A percentile compares a stretch with the other conserved stretches of the same genome.
These are phyloP conservation scores for Oryzias curvinotus DNA, from an alignment of 2,113 vertebrate genomes.

Conservation along the genomic window DNA sequence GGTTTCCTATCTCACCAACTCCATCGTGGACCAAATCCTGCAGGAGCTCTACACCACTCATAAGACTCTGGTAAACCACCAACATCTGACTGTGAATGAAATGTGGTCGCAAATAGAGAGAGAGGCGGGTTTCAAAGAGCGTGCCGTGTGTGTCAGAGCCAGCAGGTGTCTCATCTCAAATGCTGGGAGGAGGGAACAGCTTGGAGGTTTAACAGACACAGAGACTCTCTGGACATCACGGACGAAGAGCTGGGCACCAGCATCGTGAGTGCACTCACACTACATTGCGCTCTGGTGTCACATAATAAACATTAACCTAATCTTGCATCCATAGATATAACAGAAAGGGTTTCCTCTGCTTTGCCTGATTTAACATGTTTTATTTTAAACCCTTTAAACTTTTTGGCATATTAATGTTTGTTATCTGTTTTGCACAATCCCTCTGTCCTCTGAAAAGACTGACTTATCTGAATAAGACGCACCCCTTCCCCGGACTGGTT, in stretches of 20 bases:
- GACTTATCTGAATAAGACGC: not conserved
- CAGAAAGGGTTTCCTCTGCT: too few relatives aligned
- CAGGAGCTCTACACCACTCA: conserved; percentile 87
- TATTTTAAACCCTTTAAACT: too few relatives aligned
- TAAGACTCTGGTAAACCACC: conserved; percentile 81
- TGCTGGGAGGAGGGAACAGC: conserved; percentile 67
- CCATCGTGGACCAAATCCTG: conserved; percentile 88
- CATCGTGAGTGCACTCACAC: conserved; percentile 65
- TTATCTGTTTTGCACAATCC: too few relatives aligned
- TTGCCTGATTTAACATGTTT: too few relatives aligned
- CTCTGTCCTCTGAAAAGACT: not conserved
- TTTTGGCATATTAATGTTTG: too few relatives aligned
- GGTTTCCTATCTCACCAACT: conserved; percentile 89
- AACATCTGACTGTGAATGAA: conserved; percentile 39
- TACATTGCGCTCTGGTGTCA: not conserved
- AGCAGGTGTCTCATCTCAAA: conserved; percentile 72
- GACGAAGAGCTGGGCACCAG: conserved; percentile 75
- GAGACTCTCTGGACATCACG: conserved; percentile 77
- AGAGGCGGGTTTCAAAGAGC: conserved; percentile 9
- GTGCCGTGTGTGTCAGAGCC: conserved; percentile 47
- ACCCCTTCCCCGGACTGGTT: not conserved
- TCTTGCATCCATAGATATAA: too few relatives aligned
- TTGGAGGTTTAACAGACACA: conserved; percentile 71
- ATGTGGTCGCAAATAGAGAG: conserved; percentile 9
- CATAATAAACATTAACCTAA: too few relatives aligned